Base-by-base conservation (phyloP, 2,113 vertebrate genomes). In the Petroica traversi region DNA sequence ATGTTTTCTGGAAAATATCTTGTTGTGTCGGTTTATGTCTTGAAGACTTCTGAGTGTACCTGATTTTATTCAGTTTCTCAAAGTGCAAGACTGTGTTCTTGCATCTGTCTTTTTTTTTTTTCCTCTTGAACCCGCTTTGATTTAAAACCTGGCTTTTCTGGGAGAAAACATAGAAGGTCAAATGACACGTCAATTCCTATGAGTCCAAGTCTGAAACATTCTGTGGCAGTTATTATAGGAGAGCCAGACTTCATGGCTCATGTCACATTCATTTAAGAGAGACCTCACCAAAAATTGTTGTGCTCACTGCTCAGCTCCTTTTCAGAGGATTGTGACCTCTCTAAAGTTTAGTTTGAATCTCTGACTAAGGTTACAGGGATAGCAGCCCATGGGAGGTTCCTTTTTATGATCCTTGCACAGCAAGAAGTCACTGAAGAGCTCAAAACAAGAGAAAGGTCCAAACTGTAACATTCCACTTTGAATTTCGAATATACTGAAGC, bases 81-180 rank as follows among this genome's bases (percentile, higher is more conserved):
- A 85, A 68, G 28, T 45, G 41, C 12, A 73, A 74, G 17, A n/a
- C n/a, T n/a, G n/a, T n/a, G n/a, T n/a, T n/a, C 57, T 94, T 93
- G 7, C 9, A 86, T 52, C 58, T 91, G 57, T 62, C n/a, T 45
- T 43, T 45, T 51, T 4, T 8, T 31, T 25, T 55, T 77, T 12
- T 17, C 54, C 31, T 48, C 31, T 48, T 95, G n/a, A 84, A 91
- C 51, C 7, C 57, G 45, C 34, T 88, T 88, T 88, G 19, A 66
- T 91, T 90, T 75, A 59, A 95, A 95, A 76, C 38, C 26, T 80
- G 72, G 5, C 15, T 96, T 93, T 97, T 57, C 85, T 83, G 38
- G 19, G 15, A 69, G 58, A 74, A 29, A 82, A 54, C 31, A 38
- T 2, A 77, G 51, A 86, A 74, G 26, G 33, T 86, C 85, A 94